Percentiles rank a stretch among this genome's conserved stretches.
Evolutionary conservation across 1,140 invertebrate genomes (phyloP).

Genomic region (Drosophila micromelanica): DNA sequence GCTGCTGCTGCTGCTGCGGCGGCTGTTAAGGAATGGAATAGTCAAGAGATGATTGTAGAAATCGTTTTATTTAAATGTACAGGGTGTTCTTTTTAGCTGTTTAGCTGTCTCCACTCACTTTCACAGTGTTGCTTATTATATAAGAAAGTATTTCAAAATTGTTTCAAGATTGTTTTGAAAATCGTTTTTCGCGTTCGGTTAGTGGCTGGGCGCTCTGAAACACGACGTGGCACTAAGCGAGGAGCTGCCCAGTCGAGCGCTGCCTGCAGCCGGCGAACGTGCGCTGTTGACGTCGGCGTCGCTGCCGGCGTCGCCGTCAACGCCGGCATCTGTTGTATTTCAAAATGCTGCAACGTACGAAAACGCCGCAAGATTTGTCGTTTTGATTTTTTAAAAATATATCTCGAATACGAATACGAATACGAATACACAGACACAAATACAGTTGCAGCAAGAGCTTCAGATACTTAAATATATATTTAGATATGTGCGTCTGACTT

Average conservation of each 20-base stretch:
- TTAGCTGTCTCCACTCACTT: conserved; percentile 55
- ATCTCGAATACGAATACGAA: conserved; percentile 55
- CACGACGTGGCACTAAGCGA: conserved; percentile 75
- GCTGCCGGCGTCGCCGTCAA: conserved; percentile 5
- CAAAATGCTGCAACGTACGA: conserved; percentile 69
- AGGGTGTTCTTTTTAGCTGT: background rate
- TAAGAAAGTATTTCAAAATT: conserved; percentile 13
- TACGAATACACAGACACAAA: conserved; percentile 27
- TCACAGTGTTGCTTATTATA: conserved; percentile 44
- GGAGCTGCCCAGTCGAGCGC: conserved; percentile 22
- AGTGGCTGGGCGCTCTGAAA: conserved; percentile 72
- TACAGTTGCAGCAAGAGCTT: conserved; percentile 28
- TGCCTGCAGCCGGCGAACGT: conserved; percentile 56
- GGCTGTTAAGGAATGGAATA: conserved; percentile 17
- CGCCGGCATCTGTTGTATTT: conserved; percentile 69
- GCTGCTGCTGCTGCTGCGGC: conserved; percentile 31
- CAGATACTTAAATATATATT: conserved; percentile 42
- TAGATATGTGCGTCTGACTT: conserved; percentile 10
- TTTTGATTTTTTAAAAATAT: conserved; percentile 82
- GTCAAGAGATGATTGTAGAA: background rate
- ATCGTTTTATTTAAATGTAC: background rate
- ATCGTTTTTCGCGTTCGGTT: conserved; percentile 42
- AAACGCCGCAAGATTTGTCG: conserved; percentile 56
- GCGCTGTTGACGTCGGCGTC: conserved; percentile 28
- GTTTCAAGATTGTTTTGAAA: conserved; percentile 23